These are phyloP conservation scores for Otolemur garnettii DNA, from an alignment of 2,113 vertebrate genomes.

Conservation along the genomic window DNA sequence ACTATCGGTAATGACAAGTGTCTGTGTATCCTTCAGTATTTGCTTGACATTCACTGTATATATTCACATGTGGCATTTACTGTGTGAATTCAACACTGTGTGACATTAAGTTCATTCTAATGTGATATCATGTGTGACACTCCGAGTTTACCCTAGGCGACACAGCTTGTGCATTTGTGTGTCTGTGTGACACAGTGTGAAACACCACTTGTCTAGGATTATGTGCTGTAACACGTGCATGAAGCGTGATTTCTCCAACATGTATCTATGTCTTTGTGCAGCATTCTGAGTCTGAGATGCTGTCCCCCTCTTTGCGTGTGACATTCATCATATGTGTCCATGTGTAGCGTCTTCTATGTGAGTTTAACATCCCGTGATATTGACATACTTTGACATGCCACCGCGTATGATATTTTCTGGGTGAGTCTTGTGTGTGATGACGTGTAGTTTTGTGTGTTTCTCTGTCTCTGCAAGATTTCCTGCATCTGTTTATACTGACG, in stretches of 20 bases:
- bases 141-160: not conserved
- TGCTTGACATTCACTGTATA: not conserved
- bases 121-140: not conserved
- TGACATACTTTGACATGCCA: not conserved
- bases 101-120: not conserved
- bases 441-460: not conserved
- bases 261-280: not conserved
- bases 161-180: not conserved
- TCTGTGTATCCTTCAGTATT: not conserved
- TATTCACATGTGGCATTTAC: not conserved
- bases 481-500: not conserved
- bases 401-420: not conserved
- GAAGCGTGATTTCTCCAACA: not conserved
- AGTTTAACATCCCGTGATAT: not conserved
- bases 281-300: not conserved
- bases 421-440: not conserved
- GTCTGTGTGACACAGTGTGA: not conserved
- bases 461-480: not conserved
- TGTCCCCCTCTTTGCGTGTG: not conserved
- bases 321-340: not conserved
- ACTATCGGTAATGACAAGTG: not conserved
- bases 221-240: not conserved
- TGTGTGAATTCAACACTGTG: not conserved
- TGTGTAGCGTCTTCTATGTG: not conserved
- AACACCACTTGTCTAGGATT: not conserved